Percentiles rank a stretch among this genome's conserved stretches.
These are phyloP conservation scores for Serranus cabrilla DNA, from an alignment of 2,797 vertebrate species.

Conservation along the genomic window DNA sequence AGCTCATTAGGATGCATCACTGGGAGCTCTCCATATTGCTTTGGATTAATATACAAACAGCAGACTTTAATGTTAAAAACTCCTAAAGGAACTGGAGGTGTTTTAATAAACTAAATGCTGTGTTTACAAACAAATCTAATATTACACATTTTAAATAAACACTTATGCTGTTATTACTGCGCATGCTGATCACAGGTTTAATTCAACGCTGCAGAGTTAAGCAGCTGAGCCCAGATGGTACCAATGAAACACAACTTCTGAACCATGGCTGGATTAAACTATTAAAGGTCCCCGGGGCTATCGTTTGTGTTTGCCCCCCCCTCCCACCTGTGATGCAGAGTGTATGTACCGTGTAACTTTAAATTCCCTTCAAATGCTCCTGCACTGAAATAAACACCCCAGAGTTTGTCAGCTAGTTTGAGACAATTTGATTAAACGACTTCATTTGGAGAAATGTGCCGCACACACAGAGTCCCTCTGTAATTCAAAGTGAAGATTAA, in stretches of 20 bases:
- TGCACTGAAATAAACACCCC: background rate
- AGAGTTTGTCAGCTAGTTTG: too few species aligned
- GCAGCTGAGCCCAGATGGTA: background rate
- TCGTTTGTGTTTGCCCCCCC: background rate
- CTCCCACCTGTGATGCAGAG: too few species aligned
- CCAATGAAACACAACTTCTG: background rate
- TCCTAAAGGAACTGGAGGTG: background rate
- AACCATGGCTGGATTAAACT: background rate
- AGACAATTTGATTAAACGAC: too few species aligned
- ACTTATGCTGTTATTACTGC: background rate
- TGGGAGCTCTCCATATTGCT: background rate
- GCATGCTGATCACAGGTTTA: background rate
- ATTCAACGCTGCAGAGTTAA: background rate
- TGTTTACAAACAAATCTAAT: background rate
- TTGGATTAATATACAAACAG: background rate
- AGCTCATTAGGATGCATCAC: slow-evolving; percentile 39
- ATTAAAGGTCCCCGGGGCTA: too few species aligned
- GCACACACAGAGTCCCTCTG: too few species aligned
- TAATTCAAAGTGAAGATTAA: too few species aligned
- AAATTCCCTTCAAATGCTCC: background rate
- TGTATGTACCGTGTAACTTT: background rate
- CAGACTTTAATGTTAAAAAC: background rate
- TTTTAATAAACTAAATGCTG: background rate
- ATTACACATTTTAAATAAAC: background rate
- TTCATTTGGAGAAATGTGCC: too few species aligned